phyloP scores from a whole-genome alignment of 2,797 vertebrate species.

The Furcifer pardalis region DNA sequence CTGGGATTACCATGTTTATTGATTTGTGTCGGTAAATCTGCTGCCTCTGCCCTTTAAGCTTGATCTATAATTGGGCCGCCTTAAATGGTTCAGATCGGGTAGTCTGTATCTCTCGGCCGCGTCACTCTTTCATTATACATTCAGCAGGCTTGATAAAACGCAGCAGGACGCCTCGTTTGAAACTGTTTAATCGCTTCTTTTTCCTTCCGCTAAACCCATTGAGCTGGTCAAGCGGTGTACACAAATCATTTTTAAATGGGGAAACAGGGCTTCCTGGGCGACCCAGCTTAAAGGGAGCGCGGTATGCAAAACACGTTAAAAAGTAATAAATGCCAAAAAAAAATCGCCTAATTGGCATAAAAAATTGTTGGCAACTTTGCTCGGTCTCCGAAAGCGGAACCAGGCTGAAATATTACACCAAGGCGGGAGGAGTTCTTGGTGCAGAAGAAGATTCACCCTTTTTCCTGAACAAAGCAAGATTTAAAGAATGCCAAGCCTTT shows the following conservation, averaged over 20 bases:
- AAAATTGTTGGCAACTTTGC: slow-evolving; percentile 84
- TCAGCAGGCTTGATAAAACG: slow-evolving; percentile 98
- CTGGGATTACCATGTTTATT: slow-evolving; percentile 89
- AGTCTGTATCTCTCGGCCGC: slow-evolving; percentile 81
- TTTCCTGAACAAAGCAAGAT: slow-evolving; percentile 71
- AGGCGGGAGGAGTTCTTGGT: slow-evolving; percentile 77
- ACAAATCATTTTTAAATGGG: slow-evolving; percentile 99
- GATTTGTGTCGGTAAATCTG: slow-evolving; percentile 96
- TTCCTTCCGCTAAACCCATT: slow-evolving; percentile 87
- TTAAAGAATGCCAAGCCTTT: slow-evolving; percentile 1
- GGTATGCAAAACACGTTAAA: slow-evolving; percentile 92
- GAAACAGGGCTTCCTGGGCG: slow-evolving; percentile 88
- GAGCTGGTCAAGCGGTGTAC: slow-evolving; percentile 96
- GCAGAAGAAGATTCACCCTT: slow-evolving; percentile 53
- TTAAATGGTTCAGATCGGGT: slow-evolving; percentile 96
- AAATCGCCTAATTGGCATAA: slow-evolving; percentile 95
- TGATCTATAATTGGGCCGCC: slow-evolving; percentile 94
- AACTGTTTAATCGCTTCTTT: slow-evolving; percentile 92
- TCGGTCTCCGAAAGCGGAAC: slow-evolving; percentile 84
- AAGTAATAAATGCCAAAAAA: slow-evolving; percentile 96
- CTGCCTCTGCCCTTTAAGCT: slow-evolving; percentile 85
- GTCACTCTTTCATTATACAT: slow-evolving; percentile 94
- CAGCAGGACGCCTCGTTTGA: slow-evolving; percentile 94
- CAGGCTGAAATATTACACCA: slow-evolving; percentile 80
- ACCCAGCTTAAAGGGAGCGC: slow-evolving; percentile 96